Conservation (phyloP, 2,888 invertebrate species). For the Volucella bombylans region DNA sequence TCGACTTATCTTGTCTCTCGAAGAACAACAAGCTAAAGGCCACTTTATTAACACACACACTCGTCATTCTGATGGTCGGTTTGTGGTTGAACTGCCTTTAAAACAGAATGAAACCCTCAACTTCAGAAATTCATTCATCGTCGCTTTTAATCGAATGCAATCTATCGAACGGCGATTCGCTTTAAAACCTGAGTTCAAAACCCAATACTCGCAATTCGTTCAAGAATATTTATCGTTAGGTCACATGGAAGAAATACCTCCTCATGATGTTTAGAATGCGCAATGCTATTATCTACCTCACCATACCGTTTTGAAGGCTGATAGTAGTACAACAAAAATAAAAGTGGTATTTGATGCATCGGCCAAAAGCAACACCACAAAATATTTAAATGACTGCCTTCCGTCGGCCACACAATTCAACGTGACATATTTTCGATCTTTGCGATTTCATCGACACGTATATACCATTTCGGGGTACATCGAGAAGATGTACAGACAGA, state of each 20-base stretch:
- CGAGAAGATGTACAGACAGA: constrained; percentile 66
- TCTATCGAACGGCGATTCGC: constrained; percentile 17
- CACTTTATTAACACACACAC: constrained; percentile 9
- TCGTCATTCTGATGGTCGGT: constrained; percentile 31
- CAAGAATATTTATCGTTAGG: constrained; percentile 32
- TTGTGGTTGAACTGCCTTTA: constrained; percentile 15
- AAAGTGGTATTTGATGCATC: constrained; percentile 65
- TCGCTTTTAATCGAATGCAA: constrained; percentile 13
- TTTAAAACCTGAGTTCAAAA: constrained; percentile 10
- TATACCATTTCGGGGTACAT: constrained; percentile 59
- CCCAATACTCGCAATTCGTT: constrained; percentile 15
- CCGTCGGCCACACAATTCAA: constrained; percentile 48
- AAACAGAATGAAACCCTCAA: not conserved
- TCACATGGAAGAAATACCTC: constrained; percentile 49
- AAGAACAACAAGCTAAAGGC: constrained; percentile 23
- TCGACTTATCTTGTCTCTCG: constrained; percentile 1
- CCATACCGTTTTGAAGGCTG: constrained; percentile 64
- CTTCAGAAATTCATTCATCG: constrained; percentile 24
- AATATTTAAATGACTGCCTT: constrained; percentile 51
- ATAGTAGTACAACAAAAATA: constrained; percentile 33
- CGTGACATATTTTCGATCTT: constrained; percentile 38
- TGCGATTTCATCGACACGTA: constrained; percentile 41
- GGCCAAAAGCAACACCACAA: constrained; percentile 8
- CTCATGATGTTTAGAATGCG: constrained; percentile 14
- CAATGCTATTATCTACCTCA: constrained; percentile 45